These are phyloP conservation scores for Drosophila basisetae DNA, from an alignment of 2,888 invertebrate genomes.

Conservation along the genomic window DNA sequence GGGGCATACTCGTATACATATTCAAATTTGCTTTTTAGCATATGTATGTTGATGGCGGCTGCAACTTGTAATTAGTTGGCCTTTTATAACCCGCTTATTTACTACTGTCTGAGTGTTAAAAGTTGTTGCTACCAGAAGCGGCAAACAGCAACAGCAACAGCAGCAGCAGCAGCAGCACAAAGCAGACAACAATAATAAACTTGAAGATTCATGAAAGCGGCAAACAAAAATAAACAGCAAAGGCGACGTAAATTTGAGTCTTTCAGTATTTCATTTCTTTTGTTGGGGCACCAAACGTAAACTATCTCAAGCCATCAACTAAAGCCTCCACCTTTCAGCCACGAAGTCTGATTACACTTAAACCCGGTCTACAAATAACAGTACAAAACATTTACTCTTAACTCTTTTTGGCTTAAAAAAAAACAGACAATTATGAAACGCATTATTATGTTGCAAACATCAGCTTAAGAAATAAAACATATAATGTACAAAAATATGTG, in stretches of 20 bases:
- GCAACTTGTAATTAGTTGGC: slow-evolving; percentile 82
- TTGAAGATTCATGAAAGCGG: slow-evolving; percentile 80
- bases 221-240: slow-evolving; percentile 73
- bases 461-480: background rate
- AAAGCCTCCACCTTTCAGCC: background rate
- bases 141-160: slow-evolving; percentile 23
- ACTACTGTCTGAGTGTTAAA: slow-evolving; percentile 77
- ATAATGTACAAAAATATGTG: background rate
- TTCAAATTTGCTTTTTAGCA: slow-evolving; percentile 52
- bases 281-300: slow-evolving; percentile 48
- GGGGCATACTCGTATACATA: slow-evolving; percentile 46
- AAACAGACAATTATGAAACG: background rate
- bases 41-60: slow-evolving; percentile 43
- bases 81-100: slow-evolving; percentile 68
- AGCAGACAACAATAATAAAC: slow-evolving; percentile 75
- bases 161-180: slow-evolving; percentile 22
- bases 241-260: slow-evolving; percentile 74
- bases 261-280: slow-evolving; percentile 77
- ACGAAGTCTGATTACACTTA: slow-evolving; percentile 13
- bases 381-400: background rate
- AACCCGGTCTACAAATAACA: background rate
- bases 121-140: slow-evolving; percentile 66
- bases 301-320: slow-evolving; percentile 49
- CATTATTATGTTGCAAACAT: background rate
- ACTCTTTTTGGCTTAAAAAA: background rate